Base-by-base conservation (phyloP, 2,797 vertebrate species). In the Austrolebias charrua region DNA sequence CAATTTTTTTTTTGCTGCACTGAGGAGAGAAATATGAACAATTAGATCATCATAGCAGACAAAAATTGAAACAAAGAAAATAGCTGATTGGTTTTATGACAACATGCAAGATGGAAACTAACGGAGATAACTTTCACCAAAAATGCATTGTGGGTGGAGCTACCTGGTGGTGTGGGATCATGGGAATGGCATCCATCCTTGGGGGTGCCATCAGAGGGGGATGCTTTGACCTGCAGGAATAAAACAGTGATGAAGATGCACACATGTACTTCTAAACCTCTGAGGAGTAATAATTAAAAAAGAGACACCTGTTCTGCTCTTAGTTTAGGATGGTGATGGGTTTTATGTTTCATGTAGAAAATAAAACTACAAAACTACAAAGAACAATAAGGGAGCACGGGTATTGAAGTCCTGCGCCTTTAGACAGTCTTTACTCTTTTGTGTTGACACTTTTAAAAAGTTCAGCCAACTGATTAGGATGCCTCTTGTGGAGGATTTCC, bases 141-240 rank as follows among this genome's bases (percentile, higher is more conserved):
- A 48, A n/a, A 28, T 52, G 70, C 42, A 61, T 68, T 7, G 2
- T 50, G 55, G 54, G 61, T 47, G 1, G 14, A 40, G 18, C 45
- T 95, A 98, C 97, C 97, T 98, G 95, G 87, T 96, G 96, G 84
- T 96, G 96, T 18, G 96, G 94, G 78, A 98, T 94, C 79, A 95
- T 79, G 7, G 95, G 90, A 85, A 94, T 86, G 4, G 88, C 82
- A 45, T 98, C 95, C 38, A 96, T 91, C 28, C 93, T 93, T 0
- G 91, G 93, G 1, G 89, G 86, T 5, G 91, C 75, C 85, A 98
- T 80, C 4, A 89, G 83, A 55, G 69, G 47, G 4, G 94, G 94
- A 13, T 96, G 95, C 86, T 96, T 98, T 2, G 95, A 95, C 86
- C 97, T 99, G 74, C 1, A 44, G 15, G 62, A 28, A 55, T 49